These are phyloP conservation scores for Nixonia krombeini DNA, from an alignment of 1,140 invertebrate genomes.

Conservation along the genomic window DNA sequence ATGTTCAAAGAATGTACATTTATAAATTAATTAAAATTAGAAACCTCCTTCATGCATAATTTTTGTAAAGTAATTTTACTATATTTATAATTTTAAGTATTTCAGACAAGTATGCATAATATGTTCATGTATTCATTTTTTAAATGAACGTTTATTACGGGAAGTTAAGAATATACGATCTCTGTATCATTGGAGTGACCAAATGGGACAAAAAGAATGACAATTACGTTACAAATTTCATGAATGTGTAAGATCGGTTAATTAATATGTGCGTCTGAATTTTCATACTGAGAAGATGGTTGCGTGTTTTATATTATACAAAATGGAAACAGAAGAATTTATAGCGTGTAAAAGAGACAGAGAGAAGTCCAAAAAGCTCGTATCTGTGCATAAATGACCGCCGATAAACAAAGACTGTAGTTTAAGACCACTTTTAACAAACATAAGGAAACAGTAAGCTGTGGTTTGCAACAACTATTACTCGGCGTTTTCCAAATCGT, in stretches of 20 bases:
- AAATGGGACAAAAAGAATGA: not conserved
- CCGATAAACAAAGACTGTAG: conserved; percentile 64
- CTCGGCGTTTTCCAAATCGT: conserved; percentile 57
- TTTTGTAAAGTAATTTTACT: no score
- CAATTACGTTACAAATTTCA: conserved; percentile 8
- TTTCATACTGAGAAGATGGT: conserved; percentile 55
- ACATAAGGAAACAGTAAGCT: conserved; percentile 61
- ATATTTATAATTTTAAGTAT: no score
- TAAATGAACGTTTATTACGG: no score
- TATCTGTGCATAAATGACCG: conserved; percentile 37
- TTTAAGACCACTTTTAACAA: conserved; percentile 70
- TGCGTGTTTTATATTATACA: conserved; percentile 59
- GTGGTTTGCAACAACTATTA: conserved; percentile 51
- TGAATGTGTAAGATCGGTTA: conserved; percentile 36
- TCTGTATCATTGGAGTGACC: no score
- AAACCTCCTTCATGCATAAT: no score
- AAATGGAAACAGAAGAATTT: conserved; percentile 42
- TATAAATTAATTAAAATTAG: no score
- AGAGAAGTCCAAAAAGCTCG: conserved; percentile 16
- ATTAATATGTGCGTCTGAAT: conserved; percentile 53
- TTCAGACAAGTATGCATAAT: no score
- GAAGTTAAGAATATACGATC: no score
- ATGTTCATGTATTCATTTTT: no score
- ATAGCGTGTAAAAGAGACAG: conserved; percentile 30
- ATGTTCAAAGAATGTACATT: no score